Base-by-base conservation (phyloP, 2,888 invertebrate species). In the Tanypteryx hageni region DNA sequence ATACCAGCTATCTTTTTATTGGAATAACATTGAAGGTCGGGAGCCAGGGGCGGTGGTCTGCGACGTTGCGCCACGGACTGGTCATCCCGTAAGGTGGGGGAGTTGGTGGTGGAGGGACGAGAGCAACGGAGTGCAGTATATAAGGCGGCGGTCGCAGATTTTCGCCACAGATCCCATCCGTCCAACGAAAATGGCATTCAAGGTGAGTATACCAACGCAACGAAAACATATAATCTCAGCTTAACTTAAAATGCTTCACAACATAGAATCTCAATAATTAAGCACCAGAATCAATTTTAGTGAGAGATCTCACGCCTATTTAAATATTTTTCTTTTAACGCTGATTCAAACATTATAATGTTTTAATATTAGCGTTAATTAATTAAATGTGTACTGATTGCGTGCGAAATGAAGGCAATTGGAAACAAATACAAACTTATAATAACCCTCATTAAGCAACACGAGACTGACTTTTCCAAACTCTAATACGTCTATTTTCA, bases 161-260 rank as follows among this genome's bases (percentile, higher is more conserved):
- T 61, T 61, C 89, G 44, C 68, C 86, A 86, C 83, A 83, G n/a
- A 85, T 22, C 85, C n/a, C 82, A 82, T 76, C 83, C 16, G 44
- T 22, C 83, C 16, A 44, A 18, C 59, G 61, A 61, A 92, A 92
- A 93, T 93, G 93, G 93, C 93, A 92, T 93, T 92, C 92, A 93
- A 93, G 93, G 93, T 93, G 92, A 92, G 92, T 92, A 16, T 27
- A 22, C 76, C 14, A 9, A 13, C 18, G 5, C 27, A 27, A 13
- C 10, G 76, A 27, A 27, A 13, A 76, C 9, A 22, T 8, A 16
- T 61, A 61, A 16, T 61, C 61, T 7, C 18, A 13, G 18, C 13
- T 61, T 61, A 61, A 61, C 61, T 61, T 16, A 61, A 61, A 61
- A 61, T 61, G 5, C 7, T n/a, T 18, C 7, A 61, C 3, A 16